A percentile compares a stretch with the other conserved stretches of the same genome.
Conservation (phyloP, 2,113 vertebrate genomes). For the Antennarius striatus region DNA sequence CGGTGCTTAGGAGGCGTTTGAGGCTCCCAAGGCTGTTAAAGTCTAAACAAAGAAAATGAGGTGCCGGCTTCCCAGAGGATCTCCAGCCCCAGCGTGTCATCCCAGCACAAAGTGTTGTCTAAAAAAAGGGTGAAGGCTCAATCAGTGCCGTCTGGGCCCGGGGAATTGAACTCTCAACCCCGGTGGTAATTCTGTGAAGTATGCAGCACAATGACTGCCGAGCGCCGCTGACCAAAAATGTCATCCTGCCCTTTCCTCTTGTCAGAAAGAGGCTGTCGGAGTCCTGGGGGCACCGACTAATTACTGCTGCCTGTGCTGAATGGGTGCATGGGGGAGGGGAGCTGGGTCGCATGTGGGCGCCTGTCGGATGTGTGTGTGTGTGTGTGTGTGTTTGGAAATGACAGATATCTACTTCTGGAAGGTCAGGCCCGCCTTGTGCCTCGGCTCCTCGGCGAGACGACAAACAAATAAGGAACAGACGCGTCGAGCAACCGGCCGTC, state of each 20-base stretch:
- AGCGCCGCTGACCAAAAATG: slow-evolving; percentile 71
- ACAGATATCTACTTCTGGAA: slow-evolving; percentile 53
- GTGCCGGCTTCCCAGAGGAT: slow-evolving; percentile 45
- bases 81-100: slow-evolving; percentile 19
- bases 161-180: slow-evolving; percentile 74
- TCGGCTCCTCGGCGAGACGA: slow-evolving; percentile 51
- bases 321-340: slow-evolving; percentile 21
- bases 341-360: no score
- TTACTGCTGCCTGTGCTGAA: slow-evolving; percentile 67
- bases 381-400: slow-evolving; percentile 51
- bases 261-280: slow-evolving; percentile 67
- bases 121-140: slow-evolving; percentile 68
- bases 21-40: slow-evolving; percentile 43
- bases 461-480: slow-evolving; percentile 40
- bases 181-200: slow-evolving; percentile 69
- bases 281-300: slow-evolving; percentile 72
- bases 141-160: slow-evolving; percentile 47
- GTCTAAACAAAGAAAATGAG: slow-evolving; percentile 62
- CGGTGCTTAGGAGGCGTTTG: slow-evolving; percentile 32
- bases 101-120: slow-evolving; percentile 44
- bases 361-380: slow-evolving; percentile 6
- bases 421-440: slow-evolving; percentile 55
- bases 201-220: slow-evolving; percentile 47
- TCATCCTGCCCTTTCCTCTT: slow-evolving; percentile 78
- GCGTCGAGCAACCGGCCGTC: not conserved